Conservation (phyloP, 1,140 invertebrate species). For the Drosophila tani region DNA sequence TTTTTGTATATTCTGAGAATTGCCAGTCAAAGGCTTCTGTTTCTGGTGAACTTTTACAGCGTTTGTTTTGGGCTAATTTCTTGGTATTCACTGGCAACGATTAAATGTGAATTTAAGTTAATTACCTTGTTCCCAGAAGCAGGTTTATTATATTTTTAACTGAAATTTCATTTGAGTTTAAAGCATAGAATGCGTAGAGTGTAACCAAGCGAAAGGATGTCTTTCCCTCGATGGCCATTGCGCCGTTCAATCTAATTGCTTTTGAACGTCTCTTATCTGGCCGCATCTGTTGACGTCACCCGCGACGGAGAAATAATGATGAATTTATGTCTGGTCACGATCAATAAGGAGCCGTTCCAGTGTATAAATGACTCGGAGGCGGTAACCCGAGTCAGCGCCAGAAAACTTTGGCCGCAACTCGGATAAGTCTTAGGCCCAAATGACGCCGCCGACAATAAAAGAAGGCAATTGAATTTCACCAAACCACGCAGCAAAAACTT, state of each 20-base stretch:
- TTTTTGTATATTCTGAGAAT: conserved; percentile 61
- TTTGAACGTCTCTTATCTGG: conserved; percentile 24
- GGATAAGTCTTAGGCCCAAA: conserved; percentile 31
- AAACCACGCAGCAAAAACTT: conserved; percentile 49
- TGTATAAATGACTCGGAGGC: conserved; percentile 47
- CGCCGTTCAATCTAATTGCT: conserved; percentile 38
- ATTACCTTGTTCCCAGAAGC: too few relatives aligned
- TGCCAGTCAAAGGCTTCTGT: not conserved
- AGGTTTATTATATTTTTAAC: too few relatives aligned
- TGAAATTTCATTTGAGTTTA: not conserved
- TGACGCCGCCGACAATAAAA: conserved; percentile 50
- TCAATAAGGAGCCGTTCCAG: conserved; percentile 55
- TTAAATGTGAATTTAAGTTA: not conserved
- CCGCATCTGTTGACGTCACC: conserved; percentile 70
- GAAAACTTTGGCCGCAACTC: conserved; percentile 30
- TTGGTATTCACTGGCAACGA: not conserved
- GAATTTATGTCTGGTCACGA: conserved; percentile 80
- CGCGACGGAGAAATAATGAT: conserved; percentile 52
- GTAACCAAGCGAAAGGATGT: not conserved
- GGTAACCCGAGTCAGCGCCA: conserved; percentile 43
- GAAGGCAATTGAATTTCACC: conserved; percentile 52
- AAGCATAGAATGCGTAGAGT: too few relatives aligned
- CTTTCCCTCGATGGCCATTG: conserved; percentile 20
- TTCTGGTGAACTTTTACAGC: not conserved
- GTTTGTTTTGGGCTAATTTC: not conserved